phyloP scores from a whole-genome alignment of 2,113 vertebrate species.

The Dromaius novaehollandiae region DNA sequence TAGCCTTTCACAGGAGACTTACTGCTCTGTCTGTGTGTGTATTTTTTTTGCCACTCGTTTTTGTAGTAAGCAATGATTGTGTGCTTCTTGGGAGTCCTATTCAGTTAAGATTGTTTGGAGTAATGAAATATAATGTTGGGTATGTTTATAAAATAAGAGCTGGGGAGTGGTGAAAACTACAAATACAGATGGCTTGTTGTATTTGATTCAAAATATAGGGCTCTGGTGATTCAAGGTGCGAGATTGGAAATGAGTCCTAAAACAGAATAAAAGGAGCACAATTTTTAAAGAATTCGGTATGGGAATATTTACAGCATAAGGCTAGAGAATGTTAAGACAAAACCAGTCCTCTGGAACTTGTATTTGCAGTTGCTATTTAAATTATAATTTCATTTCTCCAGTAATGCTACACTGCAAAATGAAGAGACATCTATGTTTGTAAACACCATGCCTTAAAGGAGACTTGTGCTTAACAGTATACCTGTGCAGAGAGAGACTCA shows the following conservation, averaged over 20 bases:
- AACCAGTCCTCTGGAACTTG: not conserved
- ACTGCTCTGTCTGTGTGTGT: not conserved
- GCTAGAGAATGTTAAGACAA: not conserved
- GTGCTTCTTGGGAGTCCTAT: not conserved
- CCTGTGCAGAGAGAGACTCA: not conserved
- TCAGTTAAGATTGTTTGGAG: not conserved
- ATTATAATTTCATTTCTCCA: not conserved
- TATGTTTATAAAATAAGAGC: constrained; percentile 22
- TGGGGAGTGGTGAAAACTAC: not conserved
- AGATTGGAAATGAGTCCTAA: not conserved
- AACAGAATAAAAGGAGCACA: not conserved
- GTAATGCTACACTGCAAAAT: not conserved
- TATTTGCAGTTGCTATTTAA: not conserved
- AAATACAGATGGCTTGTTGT: not conserved
- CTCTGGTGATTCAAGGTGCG: not conserved
- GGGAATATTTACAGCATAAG: not conserved
- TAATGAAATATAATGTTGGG: not conserved
- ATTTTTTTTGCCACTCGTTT: not conserved
- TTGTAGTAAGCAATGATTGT: not conserved
- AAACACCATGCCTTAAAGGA: not conserved
- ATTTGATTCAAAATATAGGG: not conserved
- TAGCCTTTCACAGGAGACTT: not conserved
- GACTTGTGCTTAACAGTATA: not conserved
- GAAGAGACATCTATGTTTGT: not conserved
- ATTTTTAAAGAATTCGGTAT: not conserved